These are phyloP conservation scores for Campylomormyrus tamandua DNA, from an alignment of 2,113 vertebrate genomes.

Conservation along the genomic window DNA sequence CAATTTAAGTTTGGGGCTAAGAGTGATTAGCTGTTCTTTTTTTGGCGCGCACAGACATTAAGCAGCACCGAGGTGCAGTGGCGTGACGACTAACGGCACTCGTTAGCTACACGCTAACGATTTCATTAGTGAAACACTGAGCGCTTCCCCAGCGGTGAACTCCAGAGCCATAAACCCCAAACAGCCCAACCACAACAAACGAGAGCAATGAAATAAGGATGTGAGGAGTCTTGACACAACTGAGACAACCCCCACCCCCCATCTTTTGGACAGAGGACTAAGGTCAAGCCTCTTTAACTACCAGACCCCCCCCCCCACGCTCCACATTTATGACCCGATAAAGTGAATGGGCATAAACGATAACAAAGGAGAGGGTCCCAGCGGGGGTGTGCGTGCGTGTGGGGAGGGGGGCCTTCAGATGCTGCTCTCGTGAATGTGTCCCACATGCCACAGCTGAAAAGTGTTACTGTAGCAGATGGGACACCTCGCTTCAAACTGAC, in stretches of 20 bases:
- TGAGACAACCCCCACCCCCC: not conserved
- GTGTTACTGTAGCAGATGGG: constrained; percentile 18
- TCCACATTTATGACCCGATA: not conserved
- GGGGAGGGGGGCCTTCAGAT: constrained; percentile 7
- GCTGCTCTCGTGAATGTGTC: constrained; percentile 22
- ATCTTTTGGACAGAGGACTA: not conserved
- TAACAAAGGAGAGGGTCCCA: not conserved
- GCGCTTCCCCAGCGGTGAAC: not conserved
- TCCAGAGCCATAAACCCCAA: not conserved
- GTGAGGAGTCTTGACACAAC: not conserved
- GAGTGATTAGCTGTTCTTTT: not conserved
- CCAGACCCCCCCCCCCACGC: not conserved
- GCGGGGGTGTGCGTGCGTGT: not conserved
- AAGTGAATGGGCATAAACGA: not conserved
- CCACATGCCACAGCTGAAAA: constrained; percentile 25
- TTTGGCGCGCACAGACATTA: not conserved
- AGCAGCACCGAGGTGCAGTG: not conserved
- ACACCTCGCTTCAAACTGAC: constrained; percentile 37
- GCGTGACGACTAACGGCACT: not conserved
- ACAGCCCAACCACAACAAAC: not conserved
- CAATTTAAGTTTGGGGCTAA: not conserved
- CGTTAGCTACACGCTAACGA: not conserved
- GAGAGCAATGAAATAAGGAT: not conserved
- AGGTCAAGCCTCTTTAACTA: constrained; percentile 8
- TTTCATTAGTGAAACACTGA: not conserved